Evolutionary conservation across 2,113 vertebrate genomes (phyloP).

Genomic region (Eudyptes chrysolophus): DNA sequence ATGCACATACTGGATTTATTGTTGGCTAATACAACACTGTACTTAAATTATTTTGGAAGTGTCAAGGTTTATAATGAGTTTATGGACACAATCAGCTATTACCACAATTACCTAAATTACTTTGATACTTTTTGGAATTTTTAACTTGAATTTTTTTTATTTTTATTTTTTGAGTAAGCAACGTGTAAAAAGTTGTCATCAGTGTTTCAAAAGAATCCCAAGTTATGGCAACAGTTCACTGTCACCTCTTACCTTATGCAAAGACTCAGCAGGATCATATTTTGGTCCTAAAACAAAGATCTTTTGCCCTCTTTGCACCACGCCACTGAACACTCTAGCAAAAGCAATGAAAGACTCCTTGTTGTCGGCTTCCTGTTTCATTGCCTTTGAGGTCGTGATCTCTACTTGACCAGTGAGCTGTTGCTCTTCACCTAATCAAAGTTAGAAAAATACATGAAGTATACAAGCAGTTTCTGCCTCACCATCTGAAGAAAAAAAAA

Average conservation of each 20-base stretch:
- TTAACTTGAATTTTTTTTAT: neutral
- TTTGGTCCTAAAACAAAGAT: conserved; percentile 94
- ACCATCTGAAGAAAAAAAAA: neutral
- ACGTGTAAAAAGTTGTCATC: neutral
- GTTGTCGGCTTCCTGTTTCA: conserved; percentile 58
- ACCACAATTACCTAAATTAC: neutral
- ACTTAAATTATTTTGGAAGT: neutral
- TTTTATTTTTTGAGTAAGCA: neutral
- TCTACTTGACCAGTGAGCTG: conserved; percentile 55
- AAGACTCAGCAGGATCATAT: conserved; percentile 85
- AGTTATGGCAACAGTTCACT: neutral
- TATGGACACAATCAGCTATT: neutral
- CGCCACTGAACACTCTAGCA: conserved; percentile 91
- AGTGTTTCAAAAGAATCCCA: neutral
- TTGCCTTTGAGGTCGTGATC: conserved; percentile 20
- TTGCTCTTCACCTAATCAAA: conserved; percentile 62
- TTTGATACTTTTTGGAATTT: neutral
- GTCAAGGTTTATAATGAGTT: neutral
- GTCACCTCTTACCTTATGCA: conserved; percentile 74
- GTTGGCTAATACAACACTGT: neutral
- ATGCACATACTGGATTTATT: neutral
- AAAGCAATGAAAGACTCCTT: conserved; percentile 90
- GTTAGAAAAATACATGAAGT: neutral
- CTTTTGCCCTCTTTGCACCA: conserved; percentile 81
- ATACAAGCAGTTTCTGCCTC: neutral